Percentiles rank a stretch among this genome's conserved stretches.
These are phyloP conservation scores for Hypanus sabinus DNA, from an alignment of 2,113 vertebrate genomes.

Conservation along the genomic window DNA sequence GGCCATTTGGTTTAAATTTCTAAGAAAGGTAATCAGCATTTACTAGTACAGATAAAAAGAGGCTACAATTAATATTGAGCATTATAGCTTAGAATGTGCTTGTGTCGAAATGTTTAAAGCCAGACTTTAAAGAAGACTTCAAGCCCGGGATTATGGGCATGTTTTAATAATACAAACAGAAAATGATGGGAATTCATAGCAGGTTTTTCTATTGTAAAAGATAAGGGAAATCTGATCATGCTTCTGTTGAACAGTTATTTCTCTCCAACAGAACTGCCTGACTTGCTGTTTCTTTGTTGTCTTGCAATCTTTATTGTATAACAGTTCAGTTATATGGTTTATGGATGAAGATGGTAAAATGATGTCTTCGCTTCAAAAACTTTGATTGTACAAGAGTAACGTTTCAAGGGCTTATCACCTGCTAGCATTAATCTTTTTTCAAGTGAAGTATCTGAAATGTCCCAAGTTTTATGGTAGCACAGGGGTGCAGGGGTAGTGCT, in stretches of 20 bases:
- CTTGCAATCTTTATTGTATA: neutral
- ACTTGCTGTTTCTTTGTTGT: no score
- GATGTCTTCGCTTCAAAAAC: neutral
- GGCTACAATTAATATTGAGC: neutral
- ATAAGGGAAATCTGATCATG: no score
- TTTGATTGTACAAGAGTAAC: neutral
- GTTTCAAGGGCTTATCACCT: neutral
- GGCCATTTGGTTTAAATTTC: neutral
- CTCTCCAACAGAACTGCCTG: no score
- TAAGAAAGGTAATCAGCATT: neutral
- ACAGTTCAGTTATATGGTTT: neutral
- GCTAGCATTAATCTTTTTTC: neutral
- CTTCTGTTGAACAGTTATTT: no score
- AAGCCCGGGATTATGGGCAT: neutral
- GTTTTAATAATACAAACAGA: no score
- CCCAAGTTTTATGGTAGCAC: no score
- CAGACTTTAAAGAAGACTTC: neutral
- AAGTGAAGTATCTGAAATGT: neutral
- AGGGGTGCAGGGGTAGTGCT: no score
- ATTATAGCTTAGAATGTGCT: neutral
- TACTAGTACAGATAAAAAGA: neutral
- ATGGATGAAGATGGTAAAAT: neutral
- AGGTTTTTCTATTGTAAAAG: no score
- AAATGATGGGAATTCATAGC: no score
- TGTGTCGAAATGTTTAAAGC: neutral